phyloP scores from a whole-genome alignment of 2,113 vertebrate species.

The Pseudonaja textilis region DNA sequence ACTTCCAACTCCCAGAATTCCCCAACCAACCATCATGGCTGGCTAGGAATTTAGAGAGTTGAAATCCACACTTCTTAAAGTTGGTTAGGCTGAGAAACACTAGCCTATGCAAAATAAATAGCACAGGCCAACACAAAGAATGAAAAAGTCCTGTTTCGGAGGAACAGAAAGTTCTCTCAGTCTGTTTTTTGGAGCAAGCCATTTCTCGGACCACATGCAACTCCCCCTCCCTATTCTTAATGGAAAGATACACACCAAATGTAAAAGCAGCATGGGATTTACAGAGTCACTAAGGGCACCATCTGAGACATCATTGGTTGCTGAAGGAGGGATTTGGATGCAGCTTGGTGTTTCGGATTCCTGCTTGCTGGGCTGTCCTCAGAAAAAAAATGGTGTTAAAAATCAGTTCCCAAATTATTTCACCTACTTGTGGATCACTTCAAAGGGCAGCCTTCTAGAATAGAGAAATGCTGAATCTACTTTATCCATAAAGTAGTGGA shows the following conservation, averaged over 20 bases:
- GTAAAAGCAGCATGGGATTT: not conserved
- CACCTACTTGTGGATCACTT: not conserved
- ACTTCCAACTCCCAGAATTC: not conserved
- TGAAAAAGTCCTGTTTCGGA: not conserved
- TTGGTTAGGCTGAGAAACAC: not conserved
- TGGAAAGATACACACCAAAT: not conserved
- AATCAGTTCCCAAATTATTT: not conserved
- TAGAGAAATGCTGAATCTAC: not conserved
- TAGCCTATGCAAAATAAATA: not conserved
- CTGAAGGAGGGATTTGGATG: not conserved
- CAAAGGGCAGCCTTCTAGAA: not conserved
- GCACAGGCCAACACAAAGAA: not conserved
- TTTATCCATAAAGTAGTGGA: not conserved
- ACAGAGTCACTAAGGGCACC: not conserved
- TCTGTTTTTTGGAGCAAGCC: not conserved
- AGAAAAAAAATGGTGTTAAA: not conserved
- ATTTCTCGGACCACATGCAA: not conserved
- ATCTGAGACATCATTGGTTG: not conserved
- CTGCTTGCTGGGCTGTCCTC: not conserved
- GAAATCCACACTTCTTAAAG: not conserved
- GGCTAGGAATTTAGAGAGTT: not conserved
- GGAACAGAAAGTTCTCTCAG: not conserved
- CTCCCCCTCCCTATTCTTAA: not conserved
- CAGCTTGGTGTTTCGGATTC: not conserved
- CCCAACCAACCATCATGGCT: not conserved